These are phyloP conservation scores for Lophius americanus DNA, from an alignment of 2,797 vertebrate genomes.

Conservation along the genomic window DNA sequence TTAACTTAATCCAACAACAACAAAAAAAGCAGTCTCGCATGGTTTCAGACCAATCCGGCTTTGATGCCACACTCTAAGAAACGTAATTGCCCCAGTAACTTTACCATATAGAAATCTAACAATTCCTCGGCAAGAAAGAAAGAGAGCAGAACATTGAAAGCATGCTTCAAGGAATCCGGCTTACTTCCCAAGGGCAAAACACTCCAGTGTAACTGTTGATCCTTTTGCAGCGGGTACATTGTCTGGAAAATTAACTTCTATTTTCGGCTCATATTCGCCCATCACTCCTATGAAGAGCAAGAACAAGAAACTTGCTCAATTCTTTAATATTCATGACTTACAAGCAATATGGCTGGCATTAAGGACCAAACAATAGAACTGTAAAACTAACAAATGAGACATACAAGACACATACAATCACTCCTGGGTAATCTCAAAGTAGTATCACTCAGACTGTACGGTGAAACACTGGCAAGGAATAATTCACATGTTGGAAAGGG, in stretches of 20 bases:
- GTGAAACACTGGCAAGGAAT: constrained; percentile 57
- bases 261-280: constrained; percentile 99
- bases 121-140: constrained; percentile 45
- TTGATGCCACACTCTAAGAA: constrained; percentile 42
- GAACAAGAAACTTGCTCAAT: constrained; percentile 59
- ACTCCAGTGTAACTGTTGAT: constrained; percentile 93
- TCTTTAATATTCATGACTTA: constrained; percentile 76
- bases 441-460: constrained; percentile 52
- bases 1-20: constrained; percentile 38
- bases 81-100: constrained; percentile 60
- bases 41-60: constrained; percentile 36
- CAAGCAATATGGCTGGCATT: constrained; percentile 62
- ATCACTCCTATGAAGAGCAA: constrained; percentile 86
- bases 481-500: constrained; percentile 54
- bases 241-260: constrained; percentile 97
- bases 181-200: constrained; percentile 97
- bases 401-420: constrained; percentile 66
- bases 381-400: constrained; percentile 62
- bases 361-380: constrained; percentile 55
- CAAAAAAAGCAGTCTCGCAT: constrained; percentile 19
- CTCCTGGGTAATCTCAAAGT: constrained; percentile 61
- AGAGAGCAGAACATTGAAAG: constrained; percentile 66
- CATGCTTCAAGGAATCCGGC: constrained; percentile 77
- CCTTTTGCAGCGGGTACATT: constrained; percentile 92
- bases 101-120: constrained; percentile 46